Evolutionary conservation across 2,113 vertebrate species (phyloP), one percentile per base, ranked within the genome.

Genomic region (Pogona vitticeps): DNA sequence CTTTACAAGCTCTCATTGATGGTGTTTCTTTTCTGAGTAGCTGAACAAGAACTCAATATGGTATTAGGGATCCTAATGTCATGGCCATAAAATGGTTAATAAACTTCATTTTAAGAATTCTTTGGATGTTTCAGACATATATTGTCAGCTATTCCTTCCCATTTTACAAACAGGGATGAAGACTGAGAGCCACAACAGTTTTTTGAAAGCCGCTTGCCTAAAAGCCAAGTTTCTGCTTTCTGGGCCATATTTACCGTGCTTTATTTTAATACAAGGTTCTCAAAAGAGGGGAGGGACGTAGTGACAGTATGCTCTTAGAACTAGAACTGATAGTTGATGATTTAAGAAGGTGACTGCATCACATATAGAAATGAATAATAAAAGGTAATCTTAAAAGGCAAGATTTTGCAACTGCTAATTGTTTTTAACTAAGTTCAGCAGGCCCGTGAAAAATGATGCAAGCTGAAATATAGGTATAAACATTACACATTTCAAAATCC

Each of bases 181-280:
- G 28, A 8, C 52, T 58, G 5, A 36, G 23, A 82, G n/a, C n/a
- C 3, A 52, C 4, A 61, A 17, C 17, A 20, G 31, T 28, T 68
- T 67, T 82, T 67, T 17, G 28, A 70, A 56, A 40, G 23, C 36
- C 13, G 8, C n/a, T 20, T 73, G 33, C 81, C 12, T 28, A 63
- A n/a, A n/a, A n/a, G 26, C 89, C 56, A 92, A n/a, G 42, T 20
- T 72, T 79, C 18, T 71, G 23, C 71, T 36, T 12, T 3, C 17
- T 70, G 63, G 4, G 78, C 3, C 70, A 18, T 72, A 18, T 83
- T 68, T 40, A 58, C n/a, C 85, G 72, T 75, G 52, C 83, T 93
- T 83, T 91, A 46, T 90, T 94, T 91, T 90, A 91, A 92, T 94
- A 93, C 91, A 92, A 85, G 91, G n/a, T n/a, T n/a, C n/a, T n/a